phyloP scores from a whole-genome alignment of 1,140 invertebrate genomes.

The Achatina immaculata region DNA sequence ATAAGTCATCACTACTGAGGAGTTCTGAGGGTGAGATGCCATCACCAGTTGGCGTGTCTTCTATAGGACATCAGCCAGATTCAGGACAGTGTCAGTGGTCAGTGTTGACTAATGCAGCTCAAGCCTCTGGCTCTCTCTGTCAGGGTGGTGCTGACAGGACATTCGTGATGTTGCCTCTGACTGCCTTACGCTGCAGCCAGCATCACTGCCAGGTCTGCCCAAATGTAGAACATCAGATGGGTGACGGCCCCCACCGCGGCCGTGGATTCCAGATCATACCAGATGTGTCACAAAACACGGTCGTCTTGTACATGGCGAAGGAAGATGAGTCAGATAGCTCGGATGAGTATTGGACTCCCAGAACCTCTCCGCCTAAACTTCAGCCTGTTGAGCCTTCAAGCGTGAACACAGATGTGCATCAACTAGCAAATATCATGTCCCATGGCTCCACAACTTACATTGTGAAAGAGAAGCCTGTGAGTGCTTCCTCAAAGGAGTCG shows the following conservation, averaged over 20 bases:
- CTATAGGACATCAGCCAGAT: neutral
- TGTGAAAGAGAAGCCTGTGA: neutral
- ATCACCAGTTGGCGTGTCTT: neutral
- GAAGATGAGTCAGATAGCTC: neutral
- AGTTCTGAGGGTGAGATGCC: neutral
- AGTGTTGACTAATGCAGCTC: neutral
- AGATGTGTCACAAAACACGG: neutral
- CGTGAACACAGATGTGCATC: neutral
- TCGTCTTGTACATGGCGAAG: neutral
- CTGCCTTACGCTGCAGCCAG: neutral
- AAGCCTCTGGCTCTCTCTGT: neutral
- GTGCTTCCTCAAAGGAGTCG: neutral
- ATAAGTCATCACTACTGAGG: neutral
- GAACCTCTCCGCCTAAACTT: neutral
- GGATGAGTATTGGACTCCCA: neutral
- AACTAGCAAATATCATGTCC: neutral
- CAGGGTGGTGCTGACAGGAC: neutral
- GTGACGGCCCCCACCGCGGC: neutral
- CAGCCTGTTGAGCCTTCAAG: neutral
- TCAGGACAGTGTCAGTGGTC: neutral
- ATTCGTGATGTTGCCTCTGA: constrained; percentile 4
- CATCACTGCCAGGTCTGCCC: too few species aligned
- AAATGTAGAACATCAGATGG: neutral
- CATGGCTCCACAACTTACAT: neutral
- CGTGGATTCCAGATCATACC: neutral